These are phyloP conservation scores for Notamacropus eugenii DNA, from an alignment of 2,797 vertebrate genomes.

Conservation along the genomic window DNA sequence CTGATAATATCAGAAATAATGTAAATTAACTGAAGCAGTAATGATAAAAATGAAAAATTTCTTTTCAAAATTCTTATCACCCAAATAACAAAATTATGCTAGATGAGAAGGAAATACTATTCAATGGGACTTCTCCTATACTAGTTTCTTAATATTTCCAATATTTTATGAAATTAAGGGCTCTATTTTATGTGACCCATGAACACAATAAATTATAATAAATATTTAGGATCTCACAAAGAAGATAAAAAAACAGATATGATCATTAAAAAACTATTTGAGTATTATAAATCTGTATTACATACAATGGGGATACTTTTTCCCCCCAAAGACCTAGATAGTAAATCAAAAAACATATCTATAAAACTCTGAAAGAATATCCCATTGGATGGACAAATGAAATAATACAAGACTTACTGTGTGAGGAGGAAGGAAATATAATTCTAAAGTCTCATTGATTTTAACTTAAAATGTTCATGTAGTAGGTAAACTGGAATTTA, in stretches of 20 bases:
- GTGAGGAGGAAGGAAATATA: constrained; percentile 17
- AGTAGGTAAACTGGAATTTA: constrained; percentile 31
- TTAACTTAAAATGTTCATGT: constrained; percentile 44
- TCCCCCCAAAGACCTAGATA: constrained; percentile 5
- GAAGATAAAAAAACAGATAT: constrained; percentile 40
- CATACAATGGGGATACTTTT: not conserved
- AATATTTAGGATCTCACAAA: constrained; percentile 10
- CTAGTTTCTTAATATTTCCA: constrained; percentile 25
- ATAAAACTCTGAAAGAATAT: not conserved
- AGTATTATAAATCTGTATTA: not conserved
- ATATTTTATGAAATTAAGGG: constrained; percentile 37
- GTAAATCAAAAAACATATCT: not conserved
- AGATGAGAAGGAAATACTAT: constrained; percentile 8
- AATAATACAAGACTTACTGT: not conserved
- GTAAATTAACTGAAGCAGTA: constrained; percentile 25
- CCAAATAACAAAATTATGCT: constrained; percentile 41
- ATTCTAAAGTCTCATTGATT: constrained; percentile 30
- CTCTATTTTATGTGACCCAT: constrained; percentile 21
- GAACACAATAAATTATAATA: constrained; percentile 26
- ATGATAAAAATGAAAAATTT: constrained; percentile 49
- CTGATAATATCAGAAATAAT: constrained; percentile 41
- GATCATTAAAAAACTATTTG: constrained; percentile 44
- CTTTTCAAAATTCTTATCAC: constrained; percentile 49
- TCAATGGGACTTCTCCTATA: constrained; percentile 23
- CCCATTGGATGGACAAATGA: not conserved